Evolutionary conservation across 2,888 invertebrate species (phyloP), one percentile per base, ranked within the genome.

Genomic region (Cataglyphis rosenhaueri): DNA sequence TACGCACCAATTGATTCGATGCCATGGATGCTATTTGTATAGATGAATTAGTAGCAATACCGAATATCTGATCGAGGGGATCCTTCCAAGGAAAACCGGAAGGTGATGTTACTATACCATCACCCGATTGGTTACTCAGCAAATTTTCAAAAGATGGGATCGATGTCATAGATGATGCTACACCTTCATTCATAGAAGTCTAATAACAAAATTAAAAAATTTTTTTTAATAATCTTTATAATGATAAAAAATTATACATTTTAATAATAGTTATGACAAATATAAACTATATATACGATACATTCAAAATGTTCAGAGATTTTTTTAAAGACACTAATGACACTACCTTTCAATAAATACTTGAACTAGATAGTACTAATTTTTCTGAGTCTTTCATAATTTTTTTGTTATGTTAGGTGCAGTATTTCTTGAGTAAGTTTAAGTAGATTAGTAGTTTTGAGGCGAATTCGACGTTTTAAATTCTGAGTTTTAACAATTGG

Each of bases 41-140:
- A 18, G 94, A 92, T 25, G 92, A 90, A 83, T 91, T 88, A 8
- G 94, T 94, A n/a, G 94, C 92, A 18, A 94, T 92, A 18, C 94
- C 94, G 76, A 94, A 94, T 84, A 94, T 94, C 86, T 93, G 93
- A 89, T 94, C 94, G 25, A 94, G 82, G 10, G 94, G 93, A 91
- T 94, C 94, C 79, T 92, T 92, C 94, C 94, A 94, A 18, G 93
- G 93, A 81, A 93, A 94, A 70, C 93, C 92, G 41, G 93, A 91
- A 10, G 93, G 91, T 48, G 92, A 92, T 64, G 92, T 92, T 52
- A 92, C 91, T 87, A 81, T 88, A 65, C 86, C 89, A 52, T 82
- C 86, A 65, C 74, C 79, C 25, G 78, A 44, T n/a, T 87, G 91
- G 62, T 84, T 90, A 55, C 87, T 91, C 68, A 92, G 84, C 18